Evolutionary conservation across 1,140 invertebrate genomes (phyloP), one percentile per base, ranked within the genome.

Genomic region (Drosophila lini): DNA sequence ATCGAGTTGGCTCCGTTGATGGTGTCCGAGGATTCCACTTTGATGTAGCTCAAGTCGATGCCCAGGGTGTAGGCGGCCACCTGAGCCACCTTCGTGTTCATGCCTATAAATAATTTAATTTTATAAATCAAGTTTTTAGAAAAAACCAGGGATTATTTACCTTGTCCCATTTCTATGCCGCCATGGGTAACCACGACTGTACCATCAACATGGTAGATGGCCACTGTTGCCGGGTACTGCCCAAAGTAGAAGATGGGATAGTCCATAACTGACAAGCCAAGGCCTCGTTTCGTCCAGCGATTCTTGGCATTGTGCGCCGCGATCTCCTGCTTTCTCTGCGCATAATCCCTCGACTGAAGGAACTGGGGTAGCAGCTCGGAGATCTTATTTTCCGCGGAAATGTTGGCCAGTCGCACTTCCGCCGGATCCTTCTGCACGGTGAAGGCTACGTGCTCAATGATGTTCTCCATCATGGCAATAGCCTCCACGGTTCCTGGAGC

Each of bases 361-460:
- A 92, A 92, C 8, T 74, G 48, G 4, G 90, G 83, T 50, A 92
- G 22, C 15, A 92, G 28, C 22, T 94, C 93, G 50, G 84, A 88
- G 11, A 94, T 74, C 22, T 84, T 75, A 28, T 84, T 83, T 7
- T 92, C 90, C 38, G 93, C 75, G 2, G 88, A 31, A 58, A 97
- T 93, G 84, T 97, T 97, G 3, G 91, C 91, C 28, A 95, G 57
- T 63, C 94, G 93, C 1, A 97, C 94, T 44, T 96, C 94, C 1
- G 95, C 70, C 0, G 97, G 94, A 93, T 97, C 96, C 64, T 94
- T 94, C 13, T 94, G 93, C 3, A 96, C 78, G 44, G 91, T 93
- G 57, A 94, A 94, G 1, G 96, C 94, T 58, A 98, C 95, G 81
- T 97, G 96, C 77, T 98, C 97, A 93, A 98, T 95, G 13, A 98